Conservation (phyloP, 2,797 vertebrate species). For the Sebastes miniatus region DNA sequence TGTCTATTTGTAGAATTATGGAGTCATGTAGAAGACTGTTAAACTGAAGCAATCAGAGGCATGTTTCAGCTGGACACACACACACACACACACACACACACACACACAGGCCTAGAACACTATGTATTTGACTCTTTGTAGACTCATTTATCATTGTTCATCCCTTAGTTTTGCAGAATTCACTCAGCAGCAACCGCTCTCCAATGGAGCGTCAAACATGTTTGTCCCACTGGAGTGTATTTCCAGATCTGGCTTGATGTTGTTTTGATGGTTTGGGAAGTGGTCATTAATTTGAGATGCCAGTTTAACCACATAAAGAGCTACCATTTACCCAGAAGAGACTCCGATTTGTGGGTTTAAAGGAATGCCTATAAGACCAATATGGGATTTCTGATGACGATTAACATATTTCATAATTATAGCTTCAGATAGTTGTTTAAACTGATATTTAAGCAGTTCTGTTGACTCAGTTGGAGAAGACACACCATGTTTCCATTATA, state of each 20-base stretch:
- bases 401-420: constrained; percentile 24
- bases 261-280: constrained; percentile 52
- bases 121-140: not conserved
- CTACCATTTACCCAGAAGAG: constrained; percentile 22
- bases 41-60: constrained; percentile 14
- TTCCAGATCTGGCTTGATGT: constrained; percentile 38
- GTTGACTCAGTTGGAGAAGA: not conserved
- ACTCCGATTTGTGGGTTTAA: constrained; percentile 21
- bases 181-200: not conserved
- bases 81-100: constrained; percentile 1
- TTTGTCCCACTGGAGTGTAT: constrained; percentile 45
- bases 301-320: constrained; percentile 52
- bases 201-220: constrained; percentile 1
- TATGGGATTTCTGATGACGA: constrained; percentile 1
- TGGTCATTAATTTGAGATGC: constrained; percentile 61
- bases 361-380: constrained; percentile 12
- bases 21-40: constrained; percentile 66
- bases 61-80: constrained; percentile 34
- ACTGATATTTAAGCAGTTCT: not conserved
- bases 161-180: not conserved
- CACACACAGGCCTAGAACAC: not conserved
- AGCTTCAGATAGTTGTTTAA: constrained; percentile 8
- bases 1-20: constrained; percentile 84
- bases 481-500: not conserved
- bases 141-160: not conserved